phyloP scores from a whole-genome alignment of 2,888 invertebrate species.

The Morpho deidamia region DNA sequence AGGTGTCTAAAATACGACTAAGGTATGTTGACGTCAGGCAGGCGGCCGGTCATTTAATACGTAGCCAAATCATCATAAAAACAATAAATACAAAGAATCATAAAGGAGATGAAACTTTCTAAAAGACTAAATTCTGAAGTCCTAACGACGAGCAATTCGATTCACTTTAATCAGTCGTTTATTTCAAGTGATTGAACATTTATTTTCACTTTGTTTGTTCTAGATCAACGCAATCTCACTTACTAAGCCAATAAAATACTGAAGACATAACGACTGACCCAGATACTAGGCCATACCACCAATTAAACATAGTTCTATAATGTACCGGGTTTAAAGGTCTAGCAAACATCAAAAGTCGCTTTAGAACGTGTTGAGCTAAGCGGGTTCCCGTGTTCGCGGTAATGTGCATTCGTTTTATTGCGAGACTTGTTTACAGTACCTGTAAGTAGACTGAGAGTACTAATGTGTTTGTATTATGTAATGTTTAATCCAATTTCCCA shows the following conservation, averaged over 20 bases:
- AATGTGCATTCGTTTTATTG: conserved; percentile 23
- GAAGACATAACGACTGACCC: conserved; percentile 17
- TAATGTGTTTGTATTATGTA: conserved; percentile 19
- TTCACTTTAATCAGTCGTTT: neutral
- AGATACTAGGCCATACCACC: conserved; percentile 13
- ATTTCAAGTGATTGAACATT: neutral
- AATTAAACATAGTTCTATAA: conserved; percentile 17
- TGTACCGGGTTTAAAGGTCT: conserved; percentile 35
- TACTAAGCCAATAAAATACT: neutral
- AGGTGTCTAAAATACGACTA: too few species aligned
- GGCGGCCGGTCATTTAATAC: too few species aligned
- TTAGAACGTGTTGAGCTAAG: conserved; percentile 34
- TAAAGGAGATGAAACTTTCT: too few species aligned
- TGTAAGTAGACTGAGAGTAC: conserved; percentile 18
- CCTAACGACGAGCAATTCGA: too few species aligned
- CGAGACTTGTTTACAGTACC: conserved; percentile 20
- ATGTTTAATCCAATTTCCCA: conserved; percentile 20
- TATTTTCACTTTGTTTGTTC: neutral
- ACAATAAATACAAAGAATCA: too few species aligned
- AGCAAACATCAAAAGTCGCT: conserved; percentile 36
- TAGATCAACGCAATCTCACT: neutral
- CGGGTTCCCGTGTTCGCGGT: conserved; percentile 37
- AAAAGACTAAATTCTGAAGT: too few species aligned
- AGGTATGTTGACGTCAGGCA: too few species aligned
- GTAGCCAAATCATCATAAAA: too few species aligned